Base-by-base conservation (phyloP, 2,888 invertebrate genomes). In the Melinaea marsaeus region DNA sequence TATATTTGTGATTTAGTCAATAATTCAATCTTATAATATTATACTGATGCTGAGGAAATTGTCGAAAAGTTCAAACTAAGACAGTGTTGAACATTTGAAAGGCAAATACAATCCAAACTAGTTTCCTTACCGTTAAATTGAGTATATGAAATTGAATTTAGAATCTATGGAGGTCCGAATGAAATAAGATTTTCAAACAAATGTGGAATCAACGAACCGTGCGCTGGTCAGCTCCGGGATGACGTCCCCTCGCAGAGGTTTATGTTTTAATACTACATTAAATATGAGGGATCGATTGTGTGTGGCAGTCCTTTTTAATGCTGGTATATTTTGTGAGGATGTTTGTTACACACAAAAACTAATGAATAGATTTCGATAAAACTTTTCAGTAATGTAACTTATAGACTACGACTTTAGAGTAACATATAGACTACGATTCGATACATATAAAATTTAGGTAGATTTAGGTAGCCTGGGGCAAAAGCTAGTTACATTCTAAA, bases 151-250 rank as follows among this genome's bases (percentile, higher is more conserved):
- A 80, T 79, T 71, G 70, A 74, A 77, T 78, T 74, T 73, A 71
- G 68, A 69, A 69, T 68, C 67, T 74, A 71, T 72, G 70, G 70
- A 78, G 74, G 74, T 72, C 71, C 66, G 72, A 69, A 60, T 58
- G 33, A 54, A 66, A 65, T 63, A 57, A 72, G 76, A 75, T 77
- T 75, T 73, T 69, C 83, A 82, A 83, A 82, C 81, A 82, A 80
- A 79, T 75, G 78, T 71, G 65, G 72, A 68, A 60, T 69, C 77
- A 84, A 81, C 80, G 81, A 83, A 80, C 81, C 81, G 75, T 63
- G 65, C 67, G 63, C 62, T 71, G 69, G 69, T 62, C 70, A 69
- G 63, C 60, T 65, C 64, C 62, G 58, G 61, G 65, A 69, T 68
- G 61, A 66, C 64, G 60, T 60, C 66, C 65, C 51, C 48, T 22